Conservation (phyloP, 2,113 vertebrate genomes). For the Gasterosteus aculeatus region DNA sequence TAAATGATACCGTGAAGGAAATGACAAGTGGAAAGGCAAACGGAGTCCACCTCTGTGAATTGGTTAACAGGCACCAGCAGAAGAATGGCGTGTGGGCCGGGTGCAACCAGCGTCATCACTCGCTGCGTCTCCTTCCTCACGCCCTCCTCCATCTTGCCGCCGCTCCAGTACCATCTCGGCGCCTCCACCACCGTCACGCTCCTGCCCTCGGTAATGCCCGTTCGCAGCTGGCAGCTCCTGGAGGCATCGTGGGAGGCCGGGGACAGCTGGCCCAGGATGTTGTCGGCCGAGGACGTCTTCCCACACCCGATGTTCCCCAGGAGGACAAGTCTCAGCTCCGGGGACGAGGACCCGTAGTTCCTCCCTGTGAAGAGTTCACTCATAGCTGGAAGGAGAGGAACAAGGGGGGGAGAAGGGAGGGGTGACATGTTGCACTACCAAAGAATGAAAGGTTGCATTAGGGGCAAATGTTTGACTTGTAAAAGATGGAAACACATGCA, state of each 20-base stretch:
- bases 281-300: constrained; percentile 79
- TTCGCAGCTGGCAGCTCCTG: constrained; percentile 64
- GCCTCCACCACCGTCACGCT: constrained; percentile 75
- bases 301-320: constrained; percentile 82
- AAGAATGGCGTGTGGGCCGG: constrained; percentile 77
- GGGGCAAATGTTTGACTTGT: not conserved
- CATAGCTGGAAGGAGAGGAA: constrained; percentile 59
- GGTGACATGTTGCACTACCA: not conserved
- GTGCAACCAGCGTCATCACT: constrained; percentile 54
- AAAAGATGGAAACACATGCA: not conserved
- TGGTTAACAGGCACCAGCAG: constrained; percentile 79
- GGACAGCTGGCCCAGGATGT: constrained; percentile 68
- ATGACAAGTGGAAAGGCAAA: not conserved
- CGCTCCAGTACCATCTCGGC: constrained; percentile 82
- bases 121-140: constrained; percentile 70
- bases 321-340: constrained; percentile 75
- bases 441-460: not conserved
- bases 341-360: not conserved
- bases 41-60: constrained; percentile 75
- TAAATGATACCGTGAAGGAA: not conserved
- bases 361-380: constrained; percentile 23
- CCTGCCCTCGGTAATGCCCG: constrained; percentile 61
- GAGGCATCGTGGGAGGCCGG: not conserved
- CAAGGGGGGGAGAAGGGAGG: not conserved
- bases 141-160: constrained; percentile 64